Evolutionary conservation across 2,888 invertebrate species (phyloP).

Genomic region (Ganaspis brasiliensis): DNA sequence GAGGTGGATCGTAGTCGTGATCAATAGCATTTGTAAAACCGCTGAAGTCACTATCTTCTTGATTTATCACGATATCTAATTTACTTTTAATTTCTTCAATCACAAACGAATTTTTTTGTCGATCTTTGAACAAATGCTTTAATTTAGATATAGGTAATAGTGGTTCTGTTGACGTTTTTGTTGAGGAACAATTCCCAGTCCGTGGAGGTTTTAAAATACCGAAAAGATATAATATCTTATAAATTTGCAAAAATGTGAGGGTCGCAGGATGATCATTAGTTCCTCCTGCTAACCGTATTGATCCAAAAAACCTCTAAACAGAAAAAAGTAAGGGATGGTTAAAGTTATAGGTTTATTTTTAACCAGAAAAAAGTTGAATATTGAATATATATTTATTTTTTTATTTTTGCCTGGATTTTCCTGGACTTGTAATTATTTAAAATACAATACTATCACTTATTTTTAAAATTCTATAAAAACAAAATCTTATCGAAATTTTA

Average conservation of each 20-base stretch:
- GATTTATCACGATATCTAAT: background rate
- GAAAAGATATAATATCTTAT: slow-evolving; percentile 47
- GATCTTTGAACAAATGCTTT: slow-evolving; percentile 37
- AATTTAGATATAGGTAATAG: slow-evolving; percentile 42
- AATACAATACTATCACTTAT: too few relatives aligned
- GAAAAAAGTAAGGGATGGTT: background rate
- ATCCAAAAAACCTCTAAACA: slow-evolving; percentile 49
- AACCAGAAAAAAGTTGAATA: too few relatives aligned
- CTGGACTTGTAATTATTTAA: too few relatives aligned
- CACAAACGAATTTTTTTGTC: background rate
- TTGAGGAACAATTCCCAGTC: slow-evolving; percentile 48
- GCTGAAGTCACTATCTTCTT: background rate
- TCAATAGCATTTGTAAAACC: background rate
- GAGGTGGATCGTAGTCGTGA: slow-evolving; percentile 5
- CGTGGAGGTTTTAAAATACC: slow-evolving; percentile 43
- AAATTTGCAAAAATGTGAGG: slow-evolving; percentile 45
- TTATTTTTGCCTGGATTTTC: too few relatives aligned
- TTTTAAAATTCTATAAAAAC: too few relatives aligned
- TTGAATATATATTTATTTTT: too few relatives aligned
- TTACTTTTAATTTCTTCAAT: background rate
- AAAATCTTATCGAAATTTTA: too few relatives aligned
- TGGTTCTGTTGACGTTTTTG: slow-evolving; percentile 40
- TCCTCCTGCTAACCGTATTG: slow-evolving; percentile 44
- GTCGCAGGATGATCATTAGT: slow-evolving; percentile 49
- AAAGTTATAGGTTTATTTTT: too few relatives aligned